Evolutionary conservation across 1,140 invertebrate genomes (phyloP).

Genomic region (Laodelphax striatellus): DNA sequence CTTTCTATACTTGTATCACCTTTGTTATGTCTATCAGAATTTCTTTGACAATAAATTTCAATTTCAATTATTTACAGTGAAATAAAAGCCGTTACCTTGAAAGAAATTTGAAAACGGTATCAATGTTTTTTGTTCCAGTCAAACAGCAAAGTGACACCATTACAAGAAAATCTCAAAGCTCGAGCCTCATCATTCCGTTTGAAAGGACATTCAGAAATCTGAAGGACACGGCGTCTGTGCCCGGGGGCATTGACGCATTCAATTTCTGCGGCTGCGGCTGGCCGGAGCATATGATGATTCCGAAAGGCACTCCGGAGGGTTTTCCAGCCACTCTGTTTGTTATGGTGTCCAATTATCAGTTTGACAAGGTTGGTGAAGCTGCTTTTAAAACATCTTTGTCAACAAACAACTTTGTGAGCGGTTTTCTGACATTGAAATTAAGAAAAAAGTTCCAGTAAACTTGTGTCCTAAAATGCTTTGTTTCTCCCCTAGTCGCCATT

Average conservation of each 20-base stretch:
- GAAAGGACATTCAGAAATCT: constrained; percentile 49
- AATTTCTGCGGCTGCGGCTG: constrained; percentile 81
- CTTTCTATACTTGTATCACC: no score
- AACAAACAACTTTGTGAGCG: no score
- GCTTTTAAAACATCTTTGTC: not conserved
- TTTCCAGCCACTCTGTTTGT: constrained; percentile 59
- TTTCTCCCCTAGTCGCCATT: no score
- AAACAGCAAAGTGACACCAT: constrained; percentile 42
- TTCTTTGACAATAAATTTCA: no score
- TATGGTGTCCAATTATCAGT: constrained; percentile 64
- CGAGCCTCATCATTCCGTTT: constrained; percentile 50
- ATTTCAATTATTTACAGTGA: no score
- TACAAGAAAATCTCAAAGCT: constrained; percentile 39
- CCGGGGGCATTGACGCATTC: constrained; percentile 25
- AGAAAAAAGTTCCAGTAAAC: no score
- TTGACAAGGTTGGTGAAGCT: constrained; percentile 45
- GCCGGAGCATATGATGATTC: constrained; percentile 73
- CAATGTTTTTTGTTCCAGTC: constrained; percentile 31
- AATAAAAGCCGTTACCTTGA: no score
- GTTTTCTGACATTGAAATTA: no score
- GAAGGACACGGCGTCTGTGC: constrained; percentile 26
- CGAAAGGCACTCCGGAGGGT: constrained; percentile 57
- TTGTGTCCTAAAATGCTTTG: no score
- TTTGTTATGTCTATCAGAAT: no score
- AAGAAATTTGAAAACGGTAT: no score